Evolutionary conservation across 1,140 invertebrate genomes (phyloP), one percentile per base, ranked within the genome.

Genomic region (Megalopta genalis): DNA sequence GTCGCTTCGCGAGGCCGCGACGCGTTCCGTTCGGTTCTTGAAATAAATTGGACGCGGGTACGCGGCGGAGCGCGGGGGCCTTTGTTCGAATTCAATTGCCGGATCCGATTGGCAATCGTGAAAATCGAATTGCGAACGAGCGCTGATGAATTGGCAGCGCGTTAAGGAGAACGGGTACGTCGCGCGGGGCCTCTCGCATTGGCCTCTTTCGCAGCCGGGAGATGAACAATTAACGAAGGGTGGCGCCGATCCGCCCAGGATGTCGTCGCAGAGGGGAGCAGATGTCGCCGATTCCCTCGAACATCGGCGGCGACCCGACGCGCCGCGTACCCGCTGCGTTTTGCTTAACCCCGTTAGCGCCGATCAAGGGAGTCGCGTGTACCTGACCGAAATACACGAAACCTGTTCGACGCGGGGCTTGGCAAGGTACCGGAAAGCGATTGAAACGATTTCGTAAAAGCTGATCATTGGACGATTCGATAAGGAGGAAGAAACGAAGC

Each of bases 161-260:
- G 86, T 88, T 83, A 88, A 87, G 82, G 87, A 87, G 88, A 90
- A 86, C 80, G 74, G 73, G 80, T 86, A n/a, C n/a, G 74, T 75
- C 27, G 83, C 78, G 79, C 68, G 76, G 76, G 80, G 84, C 80
- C 70, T 85, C 78, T 85, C 77, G 87, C 86, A 89, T 90, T 89
- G 90, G 91, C 88, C 85, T 86, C 85, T 90, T 85, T 90, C 87
- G 86, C 89, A 84, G 84, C 80, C 85, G 88, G 90, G 91, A 93
- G 91, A 93, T 93, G 92, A 93, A 93, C 91, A 93, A 93, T 93
- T 93, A 93, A 91, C 88, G 67, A 73, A 86, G 88, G 89, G 91
- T 81, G 88, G 83, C 80, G 72, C 77, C 75, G 82, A 32, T 83
- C 84, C 91, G 90, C 92, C 92, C 92, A 92, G 88, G 86, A 91